A percentile compares a stretch with the other conserved stretches of the same genome.
Conservation (phyloP, 2,888 invertebrate genomes). For the Volucella inanis region DNA sequence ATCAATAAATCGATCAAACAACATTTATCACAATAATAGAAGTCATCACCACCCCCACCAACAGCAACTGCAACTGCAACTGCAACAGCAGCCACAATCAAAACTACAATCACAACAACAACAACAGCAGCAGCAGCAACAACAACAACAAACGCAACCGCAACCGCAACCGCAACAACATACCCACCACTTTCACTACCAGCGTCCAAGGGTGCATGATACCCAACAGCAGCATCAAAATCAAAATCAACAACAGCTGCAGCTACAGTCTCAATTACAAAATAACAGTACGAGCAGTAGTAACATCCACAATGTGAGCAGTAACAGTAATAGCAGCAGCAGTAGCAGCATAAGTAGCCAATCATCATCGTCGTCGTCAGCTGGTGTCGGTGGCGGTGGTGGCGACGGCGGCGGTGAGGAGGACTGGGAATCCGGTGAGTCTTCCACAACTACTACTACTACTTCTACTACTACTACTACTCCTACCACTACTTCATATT, state of each 20-base stretch:
- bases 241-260: slow-evolving; percentile 76
- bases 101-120: slow-evolving; percentile 51
- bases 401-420: slow-evolving; percentile 79
- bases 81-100: slow-evolving; percentile 32
- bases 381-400: slow-evolving; percentile 75
- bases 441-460: slow-evolving; percentile 76
- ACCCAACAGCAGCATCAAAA: slow-evolving; percentile 76
- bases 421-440: slow-evolving; percentile 84
- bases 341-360: slow-evolving; percentile 79
- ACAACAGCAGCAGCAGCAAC: slow-evolving; percentile 55
- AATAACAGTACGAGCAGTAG: slow-evolving; percentile 76
- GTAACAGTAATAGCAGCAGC: slow-evolving; percentile 77
- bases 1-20: slow-evolving; percentile 65
- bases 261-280: slow-evolving; percentile 77
- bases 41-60: slow-evolving; percentile 52
- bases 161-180: slow-evolving; percentile 5
- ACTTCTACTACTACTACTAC: slow-evolving; percentile 76
- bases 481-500: slow-evolving; percentile 75
- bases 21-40: slow-evolving; percentile 65
- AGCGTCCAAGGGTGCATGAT: slow-evolving; percentile 21
- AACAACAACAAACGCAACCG: slow-evolving; percentile 56
- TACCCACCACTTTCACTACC: slow-evolving; percentile 33
- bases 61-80: slow-evolving; percentile 38
- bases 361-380: slow-evolving; percentile 79
- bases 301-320: slow-evolving; percentile 73